These are phyloP conservation scores for Drosophila hawaiiensis DNA, from an alignment of 2,888 invertebrate species.

Conservation along the genomic window DNA sequence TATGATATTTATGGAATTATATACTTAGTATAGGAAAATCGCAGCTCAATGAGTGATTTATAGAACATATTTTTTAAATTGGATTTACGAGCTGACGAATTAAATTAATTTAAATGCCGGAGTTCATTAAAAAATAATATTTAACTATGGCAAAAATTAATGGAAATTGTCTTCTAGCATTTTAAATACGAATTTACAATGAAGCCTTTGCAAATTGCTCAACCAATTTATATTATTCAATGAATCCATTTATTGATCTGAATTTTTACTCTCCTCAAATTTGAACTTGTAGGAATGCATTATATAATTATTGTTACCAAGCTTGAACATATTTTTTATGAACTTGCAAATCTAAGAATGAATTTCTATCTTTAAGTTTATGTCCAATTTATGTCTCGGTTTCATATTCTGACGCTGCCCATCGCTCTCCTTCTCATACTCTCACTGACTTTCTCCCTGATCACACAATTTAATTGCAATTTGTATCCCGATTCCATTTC, in stretches of 20 bases:
- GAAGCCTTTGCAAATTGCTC: not conserved
- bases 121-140: not conserved
- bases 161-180: not conserved
- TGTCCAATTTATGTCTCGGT: not conserved
- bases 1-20: conserved; percentile 47
- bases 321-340: too few relatives aligned
- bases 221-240: not conserved
- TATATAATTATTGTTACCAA: not conserved
- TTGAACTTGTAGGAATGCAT: not conserved
- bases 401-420: not conserved
- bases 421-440: not conserved
- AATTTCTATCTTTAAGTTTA: not conserved
- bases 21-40: conserved; percentile 2
- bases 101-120: not conserved
- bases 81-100: not conserved
- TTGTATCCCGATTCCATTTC: not conserved
- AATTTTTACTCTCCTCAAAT: too few relatives aligned
- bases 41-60: conserved; percentile 28
- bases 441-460: not conserved
- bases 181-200: not conserved
- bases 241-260: too few relatives aligned
- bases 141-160: not conserved
- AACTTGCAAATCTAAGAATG: not conserved
- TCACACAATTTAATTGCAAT: not conserved
- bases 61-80: not conserved